Base-by-base conservation (phyloP, 1,140 invertebrate genomes). In the Drosophila littoralis region DNA sequence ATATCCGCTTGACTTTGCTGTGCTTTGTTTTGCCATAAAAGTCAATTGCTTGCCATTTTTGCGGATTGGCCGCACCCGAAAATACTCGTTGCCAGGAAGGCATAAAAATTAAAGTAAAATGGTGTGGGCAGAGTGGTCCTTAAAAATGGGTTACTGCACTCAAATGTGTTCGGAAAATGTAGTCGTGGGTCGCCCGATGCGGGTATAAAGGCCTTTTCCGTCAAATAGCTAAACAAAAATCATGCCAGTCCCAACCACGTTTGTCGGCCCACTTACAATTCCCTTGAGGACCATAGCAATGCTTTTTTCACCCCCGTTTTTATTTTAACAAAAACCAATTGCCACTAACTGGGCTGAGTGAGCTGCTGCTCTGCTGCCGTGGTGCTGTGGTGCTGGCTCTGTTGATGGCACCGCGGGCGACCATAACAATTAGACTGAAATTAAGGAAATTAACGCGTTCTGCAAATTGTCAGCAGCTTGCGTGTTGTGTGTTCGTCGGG, bases 391-490 rank as follows among this genome's bases (percentile, higher is more conserved):
- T 33, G 38, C 45, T 22, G 35, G 7, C 8, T 40, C 50, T 81
- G 74, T 80, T 88, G 84, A 88, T 88, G 89, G 77, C 84, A 88
- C 83, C 82, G 79, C 77, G 65, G 83, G 83, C 84, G 84, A 57
- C 52, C 84, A 83, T 88, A 88, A 88, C 77, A 88, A 88, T 88
- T 88, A 88, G 84, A 67, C 55, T 75, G 76, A 83, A 88, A 86
- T 86, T 86, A 86, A 86, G 78, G 76, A 77, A 86, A 86, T 86
- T 86, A 86, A 86, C 83, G 82, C 83, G 36, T 69, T 71, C 58
- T 78, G 79, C 73, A 71, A 82, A 88, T 83, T 88, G 83, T 33
- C 28, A 36, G 22, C 59, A 43, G 28, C 4, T 50, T 40, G 59
- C 15, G 57, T 7, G 40, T 32, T 45, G 15, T 17, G 35, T 22